These are phyloP conservation scores for Meriones unguiculatus DNA, from an alignment of 2,113 vertebrate genomes.

Conservation along the genomic window DNA sequence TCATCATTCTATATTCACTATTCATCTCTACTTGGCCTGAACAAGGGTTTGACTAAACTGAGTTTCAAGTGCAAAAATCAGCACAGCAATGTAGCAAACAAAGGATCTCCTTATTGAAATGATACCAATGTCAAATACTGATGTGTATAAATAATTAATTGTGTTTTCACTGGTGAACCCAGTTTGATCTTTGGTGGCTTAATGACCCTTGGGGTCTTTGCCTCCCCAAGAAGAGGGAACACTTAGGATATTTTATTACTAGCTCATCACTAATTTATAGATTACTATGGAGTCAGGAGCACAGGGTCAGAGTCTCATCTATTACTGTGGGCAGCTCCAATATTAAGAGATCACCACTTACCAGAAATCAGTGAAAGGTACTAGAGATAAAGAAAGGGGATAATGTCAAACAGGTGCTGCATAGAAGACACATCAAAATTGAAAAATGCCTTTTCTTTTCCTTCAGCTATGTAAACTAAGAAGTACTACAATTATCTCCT, in stretches of 20 bases:
- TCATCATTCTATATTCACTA: background rate
- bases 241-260: constrained; percentile 80
- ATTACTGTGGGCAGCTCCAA: constrained; percentile 81
- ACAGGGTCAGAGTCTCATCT: constrained; percentile 83
- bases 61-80: background rate
- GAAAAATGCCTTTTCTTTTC: constrained; percentile 67
- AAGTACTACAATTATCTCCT: constrained; percentile 71
- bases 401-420: constrained; percentile 66
- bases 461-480: constrained; percentile 67
- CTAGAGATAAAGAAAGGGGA: constrained; percentile 70
- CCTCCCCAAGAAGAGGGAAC: constrained; percentile 78
- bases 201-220: constrained; percentile 74
- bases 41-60: background rate
- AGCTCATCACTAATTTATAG: constrained; percentile 87
- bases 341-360: constrained; percentile 81
- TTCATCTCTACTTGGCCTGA: constrained; percentile 33
- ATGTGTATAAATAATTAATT: constrained; percentile 86
- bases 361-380: constrained; percentile 80
- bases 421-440: constrained; percentile 63
- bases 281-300: constrained; percentile 83
- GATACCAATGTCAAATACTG: constrained; percentile 71
- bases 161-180: constrained; percentile 79
- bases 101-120: constrained; percentile 70
- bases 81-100: constrained; percentile 28
- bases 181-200: constrained; percentile 80